Evolutionary conservation across 2,113 vertebrate species (phyloP).

Genomic region (Columba janthina): DNA sequence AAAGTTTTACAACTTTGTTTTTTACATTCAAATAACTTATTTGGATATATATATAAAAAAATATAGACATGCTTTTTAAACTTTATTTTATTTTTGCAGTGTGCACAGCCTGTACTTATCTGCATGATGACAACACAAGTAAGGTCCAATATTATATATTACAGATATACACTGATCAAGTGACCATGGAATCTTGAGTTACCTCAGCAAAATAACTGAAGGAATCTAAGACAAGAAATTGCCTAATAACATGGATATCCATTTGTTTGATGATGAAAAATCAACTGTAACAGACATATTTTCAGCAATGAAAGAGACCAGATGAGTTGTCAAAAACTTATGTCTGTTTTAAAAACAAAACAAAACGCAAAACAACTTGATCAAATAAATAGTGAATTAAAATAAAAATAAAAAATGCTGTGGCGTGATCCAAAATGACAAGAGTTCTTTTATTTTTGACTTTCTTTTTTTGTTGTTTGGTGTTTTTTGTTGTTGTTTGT

Average conservation of each 20-base stretch:
- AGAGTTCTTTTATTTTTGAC: accelerated
- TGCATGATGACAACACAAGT: neutral
- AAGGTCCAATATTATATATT: neutral
- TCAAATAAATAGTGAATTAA: neutral
- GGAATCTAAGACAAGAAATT: neutral
- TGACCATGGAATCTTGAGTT: neutral
- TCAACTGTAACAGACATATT: neutral
- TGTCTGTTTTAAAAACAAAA: neutral
- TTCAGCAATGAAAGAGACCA: neutral
- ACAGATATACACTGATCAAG: neutral
- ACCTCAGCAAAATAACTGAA: neutral
- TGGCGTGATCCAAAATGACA: neutral
- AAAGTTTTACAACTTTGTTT: neutral
- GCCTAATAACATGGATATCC: neutral
- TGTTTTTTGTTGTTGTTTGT: too few species aligned
- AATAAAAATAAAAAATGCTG: neutral
- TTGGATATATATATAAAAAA: neutral
- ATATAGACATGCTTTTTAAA: neutral
- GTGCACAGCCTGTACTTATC: neutral
- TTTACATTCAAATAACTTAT: neutral
- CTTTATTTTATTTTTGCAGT: neutral
- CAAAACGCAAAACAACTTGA: neutral
- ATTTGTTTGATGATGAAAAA: neutral
- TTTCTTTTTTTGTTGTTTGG: too few species aligned
- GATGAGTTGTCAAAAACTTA: neutral